These are phyloP conservation scores for Mythimna vitellina DNA, from an alignment of 2,888 invertebrate genomes.

Conservation along the genomic window DNA sequence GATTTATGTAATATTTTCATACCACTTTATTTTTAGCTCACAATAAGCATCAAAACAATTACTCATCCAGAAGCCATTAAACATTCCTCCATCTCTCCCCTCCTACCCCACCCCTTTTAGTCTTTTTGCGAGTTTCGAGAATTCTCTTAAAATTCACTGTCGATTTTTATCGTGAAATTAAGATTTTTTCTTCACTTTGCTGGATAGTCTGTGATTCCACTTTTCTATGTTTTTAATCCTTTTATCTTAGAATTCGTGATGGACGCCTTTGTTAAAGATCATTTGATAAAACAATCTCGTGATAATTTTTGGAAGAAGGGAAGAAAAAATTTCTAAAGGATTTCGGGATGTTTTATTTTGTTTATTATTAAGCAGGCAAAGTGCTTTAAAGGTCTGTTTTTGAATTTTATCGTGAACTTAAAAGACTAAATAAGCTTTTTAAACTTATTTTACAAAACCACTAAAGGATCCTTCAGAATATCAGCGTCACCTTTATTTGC, in stretches of 20 bases:
- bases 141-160: conserved; percentile 37
- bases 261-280: conserved; percentile 26
- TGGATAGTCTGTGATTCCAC: conserved; percentile 24
- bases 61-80: conserved; percentile 45
- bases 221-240: conserved; percentile 49
- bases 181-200: conserved; percentile 27
- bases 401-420: too few species aligned
- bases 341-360: conserved; percentile 10
- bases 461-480: too few species aligned
- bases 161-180: conserved; percentile 45
- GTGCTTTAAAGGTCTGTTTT: conserved; percentile 6
- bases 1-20: conserved; percentile 37
- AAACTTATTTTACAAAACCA: too few species aligned
- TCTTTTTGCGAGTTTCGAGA: background rate
- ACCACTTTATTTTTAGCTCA: conserved; percentile 23
- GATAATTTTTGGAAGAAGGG: conserved; percentile 9
- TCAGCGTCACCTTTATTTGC: too few species aligned
- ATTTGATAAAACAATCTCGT: conserved; percentile 35
- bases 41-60: conserved; percentile 49
- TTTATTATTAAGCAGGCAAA: conserved; percentile 28
- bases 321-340: background rate
- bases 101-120: background rate
- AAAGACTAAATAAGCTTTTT: too few species aligned
- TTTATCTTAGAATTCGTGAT: conserved; percentile 41
- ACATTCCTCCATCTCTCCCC: background rate